Base-by-base conservation (phyloP, 2,797 vertebrate genomes). In the Peromyscus melanophrys region DNA sequence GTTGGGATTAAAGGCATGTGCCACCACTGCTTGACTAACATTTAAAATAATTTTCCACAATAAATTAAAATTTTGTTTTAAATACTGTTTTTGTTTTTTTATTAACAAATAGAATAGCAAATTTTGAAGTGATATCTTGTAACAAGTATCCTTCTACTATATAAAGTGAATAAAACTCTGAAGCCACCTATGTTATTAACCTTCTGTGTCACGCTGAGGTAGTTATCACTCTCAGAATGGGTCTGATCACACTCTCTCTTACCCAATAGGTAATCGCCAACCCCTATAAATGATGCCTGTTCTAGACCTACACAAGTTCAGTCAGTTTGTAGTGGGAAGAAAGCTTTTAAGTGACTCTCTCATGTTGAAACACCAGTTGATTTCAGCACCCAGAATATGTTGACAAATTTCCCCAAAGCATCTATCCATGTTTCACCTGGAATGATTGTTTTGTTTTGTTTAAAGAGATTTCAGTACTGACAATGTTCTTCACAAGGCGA, bases 371-470 rank as follows among this genome's bases (percentile, higher is more conserved):
- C 1, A 10, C 2, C 85, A 25, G 31, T 81, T 89, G 49, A 46
- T 89, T 92, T 80, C 71, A 89, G 90, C 40, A 65, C 21, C 37
- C 25, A 59, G 29, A 37, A 52, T 91, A 43, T 57, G 13, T 75
- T 88, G 61, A 75, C 88, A 95, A 16, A 67, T 75, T 75, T 96
- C 89, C 16, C 3, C 55, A 92, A 52, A 71, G 43, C 10, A 96
- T 10, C 27, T 73, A 5, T 31, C 25, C n/a, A 69, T 73, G 49
- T 13, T 77, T 92, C 12, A 93, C 8, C 14, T 78, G 65, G 6
- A 59, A 71, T 82, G 78, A 63, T 77, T n/a, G 13, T 52, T 52
- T 52, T 52, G 49, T 52, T 52, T 13, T 52, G 52, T 81, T 37
- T 27, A 84, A 12, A 63, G 65, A 40, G 7, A 49, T 55, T 93